phyloP scores from a whole-genome alignment of 2,888 invertebrate species.

The Nyleta sp. region DNA sequence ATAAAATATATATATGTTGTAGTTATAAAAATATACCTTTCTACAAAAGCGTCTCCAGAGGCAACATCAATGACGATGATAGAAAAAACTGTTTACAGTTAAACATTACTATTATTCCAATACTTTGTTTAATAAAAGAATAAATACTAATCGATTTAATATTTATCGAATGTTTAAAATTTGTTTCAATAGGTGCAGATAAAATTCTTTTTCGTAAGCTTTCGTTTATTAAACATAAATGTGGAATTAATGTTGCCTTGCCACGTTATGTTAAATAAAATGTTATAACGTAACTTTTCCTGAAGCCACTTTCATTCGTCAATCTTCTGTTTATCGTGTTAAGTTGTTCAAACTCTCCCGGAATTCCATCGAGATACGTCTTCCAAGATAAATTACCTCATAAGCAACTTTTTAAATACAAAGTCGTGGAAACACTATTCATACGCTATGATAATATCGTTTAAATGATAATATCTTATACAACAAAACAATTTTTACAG shows the following conservation, averaged over 20 bases:
- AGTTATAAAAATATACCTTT: slow-evolving; percentile 9
- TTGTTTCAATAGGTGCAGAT: too few relatives aligned
- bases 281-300: too few relatives aligned
- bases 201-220: too few relatives aligned
- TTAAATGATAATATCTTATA: background rate
- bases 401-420: slow-evolving; percentile 42
- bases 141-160: too few relatives aligned
- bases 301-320: slow-evolving; percentile 11
- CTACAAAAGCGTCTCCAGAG: background rate
- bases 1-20: background rate
- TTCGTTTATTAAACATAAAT: too few relatives aligned
- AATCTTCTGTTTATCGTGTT: background rate
- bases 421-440: background rate
- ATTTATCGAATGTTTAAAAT: too few relatives aligned
- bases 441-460: background rate
- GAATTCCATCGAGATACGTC: slow-evolving; percentile 41
- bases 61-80: too few relatives aligned
- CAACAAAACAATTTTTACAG: background rate
- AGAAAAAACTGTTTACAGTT: too few relatives aligned
- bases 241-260: too few relatives aligned
- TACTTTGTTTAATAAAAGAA: too few relatives aligned
- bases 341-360: slow-evolving; percentile 48
- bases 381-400: slow-evolving; percentile 45
- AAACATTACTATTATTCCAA: too few relatives aligned
- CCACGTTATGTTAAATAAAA: too few relatives aligned